Evolutionary conservation across 2,797 vertebrate genomes (phyloP).

Genomic region (Acestrorhynchus altus): DNA sequence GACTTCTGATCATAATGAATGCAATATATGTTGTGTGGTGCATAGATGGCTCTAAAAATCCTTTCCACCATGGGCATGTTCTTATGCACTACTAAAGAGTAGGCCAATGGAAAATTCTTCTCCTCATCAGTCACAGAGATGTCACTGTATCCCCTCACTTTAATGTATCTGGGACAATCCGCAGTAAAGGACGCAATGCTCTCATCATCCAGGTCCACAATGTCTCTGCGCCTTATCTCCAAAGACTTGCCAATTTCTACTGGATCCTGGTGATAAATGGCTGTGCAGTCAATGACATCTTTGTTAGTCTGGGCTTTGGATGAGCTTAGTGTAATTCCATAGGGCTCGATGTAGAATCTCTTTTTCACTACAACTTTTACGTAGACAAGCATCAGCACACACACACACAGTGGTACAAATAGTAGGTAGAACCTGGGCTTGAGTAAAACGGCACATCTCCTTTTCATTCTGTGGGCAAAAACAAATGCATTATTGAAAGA

Average conservation of each 20-base stretch:
- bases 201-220: constrained; percentile 82
- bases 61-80: constrained; percentile 91
- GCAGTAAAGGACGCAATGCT: constrained; percentile 78
- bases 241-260: constrained; percentile 88
- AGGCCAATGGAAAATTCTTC: constrained; percentile 85
- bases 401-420: constrained; percentile 80
- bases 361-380: constrained; percentile 68
- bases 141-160: constrained; percentile 77
- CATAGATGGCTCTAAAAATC: constrained; percentile 87
- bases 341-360: constrained; percentile 80
- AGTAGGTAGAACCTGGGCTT: constrained; percentile 77
- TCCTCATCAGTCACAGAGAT: constrained; percentile 79
- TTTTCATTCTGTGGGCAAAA: constrained; percentile 86
- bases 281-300: constrained; percentile 84
- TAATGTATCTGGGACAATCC: constrained; percentile 78
- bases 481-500: background rate
- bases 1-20: constrained; percentile 93
- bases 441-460: constrained; percentile 70
- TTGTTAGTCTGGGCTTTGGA: constrained; percentile 68
- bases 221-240: constrained; percentile 79
- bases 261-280: constrained; percentile 87
- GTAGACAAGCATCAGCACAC: constrained; percentile 81
- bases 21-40: constrained; percentile 88
- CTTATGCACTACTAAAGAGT: constrained; percentile 93
- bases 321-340: constrained; percentile 75